Evolutionary conservation across 2,888 invertebrate species (phyloP), one percentile per base, ranked within the genome.

Genomic region (Polyommatus icarus): DNA sequence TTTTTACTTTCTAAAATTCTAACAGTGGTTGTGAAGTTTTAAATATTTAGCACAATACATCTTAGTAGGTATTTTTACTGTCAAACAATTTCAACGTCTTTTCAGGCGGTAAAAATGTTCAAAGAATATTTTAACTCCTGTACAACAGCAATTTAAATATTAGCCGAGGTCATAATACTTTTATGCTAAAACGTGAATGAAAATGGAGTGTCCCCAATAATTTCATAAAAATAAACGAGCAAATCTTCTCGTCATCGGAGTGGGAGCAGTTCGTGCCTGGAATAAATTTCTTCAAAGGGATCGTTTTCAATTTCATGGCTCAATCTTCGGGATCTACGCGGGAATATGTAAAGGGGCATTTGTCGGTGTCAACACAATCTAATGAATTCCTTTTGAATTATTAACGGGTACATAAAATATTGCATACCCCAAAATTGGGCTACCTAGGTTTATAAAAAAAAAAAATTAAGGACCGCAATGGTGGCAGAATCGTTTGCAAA

Each of bases 301-400:
- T 93, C 93, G 93, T 93, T 93, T 94, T 93, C 93, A 93, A 92
- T 93, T 94, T 92, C 93, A 93, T 92, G 92, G 93, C 92, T 94
- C 92, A 92, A 93, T 94, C 93, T 93, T 92, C 90, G 91, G 91
- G 89, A 93, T 91, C 93, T 93, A 89, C 88, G 89, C 87, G 90
- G 89, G 92, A 93, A 91, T 92, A 93, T 92, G 92, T 92, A 92
- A 92, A 92, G 88, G 92, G 92, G 91, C 93, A 92, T 93, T 92
- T 92, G 92, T 92, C 91, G 92, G 90, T 91, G 92, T 92, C 92
- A 92, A 92, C 92, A 92, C 91, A 87, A 85, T 90, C 90, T 93
- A 92, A 93, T 92, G 93, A 93, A 92, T 88, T 90, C 85, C 76
- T 88, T 87, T 88, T 87, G 88, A 88, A 91, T 91, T 90, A 92